phyloP scores from a whole-genome alignment of 2,888 invertebrate genomes.

The Leucania comma region DNA sequence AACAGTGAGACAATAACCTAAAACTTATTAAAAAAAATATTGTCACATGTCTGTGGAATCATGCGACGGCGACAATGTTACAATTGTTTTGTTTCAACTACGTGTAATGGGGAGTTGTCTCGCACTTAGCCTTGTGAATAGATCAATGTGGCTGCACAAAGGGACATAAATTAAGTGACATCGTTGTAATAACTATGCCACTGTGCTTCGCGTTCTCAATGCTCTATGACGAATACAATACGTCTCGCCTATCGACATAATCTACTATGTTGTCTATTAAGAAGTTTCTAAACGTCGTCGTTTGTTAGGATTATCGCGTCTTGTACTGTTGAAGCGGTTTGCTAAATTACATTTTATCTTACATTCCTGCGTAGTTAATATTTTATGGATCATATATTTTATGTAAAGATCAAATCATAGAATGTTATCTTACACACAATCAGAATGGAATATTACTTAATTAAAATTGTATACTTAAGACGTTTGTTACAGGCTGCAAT shows the following conservation, averaged over 20 bases:
- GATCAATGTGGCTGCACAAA: slow-evolving; percentile 68
- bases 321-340: slow-evolving; percentile 33
- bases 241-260: slow-evolving; percentile 44
- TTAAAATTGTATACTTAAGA: slow-evolving; percentile 41
- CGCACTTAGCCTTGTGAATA: slow-evolving; percentile 62
- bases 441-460: slow-evolving; percentile 38
- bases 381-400: slow-evolving; percentile 38
- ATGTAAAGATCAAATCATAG: slow-evolving; percentile 31
- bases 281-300: slow-evolving; percentile 38
- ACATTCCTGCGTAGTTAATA: slow-evolving; percentile 18
- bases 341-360: slow-evolving; percentile 27
- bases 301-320: slow-evolving; percentile 45
- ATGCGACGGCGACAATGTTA: slow-evolving; percentile 58
- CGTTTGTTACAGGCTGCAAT: slow-evolving; percentile 30
- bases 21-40: slow-evolving; percentile 68
- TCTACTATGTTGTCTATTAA: slow-evolving; percentile 38
- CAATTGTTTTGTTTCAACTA: slow-evolving; percentile 66
- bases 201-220: slow-evolving; percentile 62
- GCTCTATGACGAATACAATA: slow-evolving; percentile 61
- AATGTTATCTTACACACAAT: slow-evolving; percentile 36
- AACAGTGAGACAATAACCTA: slow-evolving; percentile 67
- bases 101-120: slow-evolving; percentile 59
- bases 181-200: slow-evolving; percentile 65
- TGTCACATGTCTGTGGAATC: slow-evolving; percentile 64
- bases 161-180: slow-evolving; percentile 70